These are phyloP conservation scores for Telenomus remus DNA, from an alignment of 1,140 invertebrate genomes.

Conservation along the genomic window DNA sequence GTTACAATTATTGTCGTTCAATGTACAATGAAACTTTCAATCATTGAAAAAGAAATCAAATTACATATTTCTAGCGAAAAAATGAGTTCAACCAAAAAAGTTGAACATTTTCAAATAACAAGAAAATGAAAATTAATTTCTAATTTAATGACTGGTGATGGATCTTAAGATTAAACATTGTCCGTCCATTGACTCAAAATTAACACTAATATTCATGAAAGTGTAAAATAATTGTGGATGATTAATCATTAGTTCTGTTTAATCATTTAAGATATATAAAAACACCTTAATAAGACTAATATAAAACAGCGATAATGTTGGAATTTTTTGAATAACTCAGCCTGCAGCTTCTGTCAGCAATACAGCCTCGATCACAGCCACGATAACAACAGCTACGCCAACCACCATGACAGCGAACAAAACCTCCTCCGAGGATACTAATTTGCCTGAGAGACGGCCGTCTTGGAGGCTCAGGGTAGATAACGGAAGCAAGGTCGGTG, in stretches of 20 bases:
- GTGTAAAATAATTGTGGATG: slow-evolving; percentile 1
- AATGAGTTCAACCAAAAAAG: too few species aligned
- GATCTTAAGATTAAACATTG: slow-evolving; percentile 11
- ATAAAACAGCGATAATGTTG: slow-evolving; percentile 48
- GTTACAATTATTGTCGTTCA: too few species aligned
- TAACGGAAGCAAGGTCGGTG: slow-evolving; percentile 89
- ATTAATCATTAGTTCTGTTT: slow-evolving; percentile 15
- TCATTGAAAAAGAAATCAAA: too few species aligned
- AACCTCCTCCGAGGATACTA: slow-evolving; percentile 72
- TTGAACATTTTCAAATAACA: too few species aligned
- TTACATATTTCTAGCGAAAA: too few species aligned
- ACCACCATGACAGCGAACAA: slow-evolving; percentile 68
- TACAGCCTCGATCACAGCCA: slow-evolving; percentile 77
- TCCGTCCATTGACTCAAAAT: slow-evolving; percentile 21
- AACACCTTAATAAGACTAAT: slow-evolving; percentile 38
- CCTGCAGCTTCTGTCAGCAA: slow-evolving; percentile 70
- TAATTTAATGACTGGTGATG: slow-evolving; percentile 26
- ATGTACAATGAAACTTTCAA: too few species aligned
- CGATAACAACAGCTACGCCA: slow-evolving; percentile 77
- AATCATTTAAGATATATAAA: slow-evolving; percentile 13
- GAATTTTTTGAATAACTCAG: slow-evolving; percentile 62
- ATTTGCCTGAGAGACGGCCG: slow-evolving; percentile 84
- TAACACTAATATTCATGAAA: slow-evolving; percentile 17
- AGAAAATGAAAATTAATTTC: too few species aligned
- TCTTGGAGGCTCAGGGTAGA: slow-evolving; percentile 93